Base-by-base conservation (phyloP, 92 coral and sea anemone genomes). In the Epizoanthus illoricatus region DNA sequence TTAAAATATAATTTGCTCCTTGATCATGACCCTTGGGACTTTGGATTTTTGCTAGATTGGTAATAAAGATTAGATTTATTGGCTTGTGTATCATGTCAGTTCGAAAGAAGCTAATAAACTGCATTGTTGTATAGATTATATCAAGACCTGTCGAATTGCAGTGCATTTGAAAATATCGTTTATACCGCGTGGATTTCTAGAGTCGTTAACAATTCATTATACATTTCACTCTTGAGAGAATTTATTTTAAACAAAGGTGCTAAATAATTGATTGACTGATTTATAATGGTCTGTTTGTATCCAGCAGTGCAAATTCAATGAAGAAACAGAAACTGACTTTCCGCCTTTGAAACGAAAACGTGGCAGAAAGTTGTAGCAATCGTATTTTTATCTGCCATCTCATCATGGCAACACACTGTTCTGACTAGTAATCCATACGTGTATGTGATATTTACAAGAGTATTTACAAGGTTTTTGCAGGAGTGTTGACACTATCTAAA, bases 151-250 rank as follows among this genome's bases (percentile, higher is more conserved):
- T 19, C 3, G 11, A n/a, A 20, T 17, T 24, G 16, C 15, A 24
- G 1, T 28, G 33, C 2, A 15, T 23, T 16, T 28, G 4, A 16
- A 24, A 28, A 0, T 16, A 41, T 33, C 12, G n/a, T 18, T 7
- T 28, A 28, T 66, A 66, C 42, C 19, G 7, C 72, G 72, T 68
- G 72, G 7, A 18, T 41, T 68, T 11, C 40, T 3, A 9, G 5
- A 13, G 10, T 41, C 18, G 16, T 68, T 16, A 16, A 39, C 43
- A 68, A 4, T 68, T 5, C 19, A 68, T 68, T 68, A 21, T 13
- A 39, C 49, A 68, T 68, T 68, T 68, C 72, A 36, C 72, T 33
- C 16, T 28, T 28, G 33, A 28, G 42, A 67, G 72, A 67, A 67
- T 67, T 24, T n/a, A n/a, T 28, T 28, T 28, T 0, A n/a, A 67